These are phyloP conservation scores for Scaptodrosophila latifasciaeformis DNA, from an alignment of 2,888 invertebrate species.

Conservation along the genomic window DNA sequence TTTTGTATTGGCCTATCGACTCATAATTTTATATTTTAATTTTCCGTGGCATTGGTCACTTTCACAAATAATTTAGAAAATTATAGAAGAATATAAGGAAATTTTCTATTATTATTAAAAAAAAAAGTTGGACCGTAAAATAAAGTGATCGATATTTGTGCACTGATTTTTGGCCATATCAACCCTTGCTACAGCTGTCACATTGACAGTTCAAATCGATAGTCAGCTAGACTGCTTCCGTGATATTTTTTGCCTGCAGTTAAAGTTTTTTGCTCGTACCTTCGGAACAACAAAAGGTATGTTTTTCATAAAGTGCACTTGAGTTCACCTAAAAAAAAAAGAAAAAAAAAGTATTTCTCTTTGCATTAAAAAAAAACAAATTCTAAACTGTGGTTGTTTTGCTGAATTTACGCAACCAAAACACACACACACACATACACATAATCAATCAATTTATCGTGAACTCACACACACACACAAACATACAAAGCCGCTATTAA, in stretches of 20 bases:
- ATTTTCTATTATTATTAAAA: too few relatives aligned
- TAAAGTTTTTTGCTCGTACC: slow-evolving; percentile 58
- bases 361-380: too few relatives aligned
- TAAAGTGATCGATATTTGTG: too few relatives aligned
- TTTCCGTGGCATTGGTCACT: too few relatives aligned
- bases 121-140: too few relatives aligned
- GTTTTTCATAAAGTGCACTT: slow-evolving; percentile 39
- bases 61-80: neutral
- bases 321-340: slow-evolving; percentile 21
- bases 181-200: too few relatives aligned
- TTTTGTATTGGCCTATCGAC: too few relatives aligned
- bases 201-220: slow-evolving; percentile 9
- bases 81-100: too few relatives aligned
- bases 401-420: slow-evolving; percentile 31
- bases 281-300: slow-evolving; percentile 65
- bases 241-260: slow-evolving; percentile 34
- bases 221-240: neutral
- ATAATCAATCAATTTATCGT: slow-evolving; percentile 15
- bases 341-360: slow-evolving; percentile 22
- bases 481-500: slow-evolving; percentile 24
- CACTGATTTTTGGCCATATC: too few relatives aligned
- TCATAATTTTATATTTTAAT: too few relatives aligned
- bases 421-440: slow-evolving; percentile 17
- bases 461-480: slow-evolving; percentile 17
- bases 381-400: slow-evolving; percentile 29